Percentiles rank a stretch among this genome's conserved stretches.
Conservation (phyloP, 1,140 invertebrate species). For the Aphaenogaster rudis region DNA sequence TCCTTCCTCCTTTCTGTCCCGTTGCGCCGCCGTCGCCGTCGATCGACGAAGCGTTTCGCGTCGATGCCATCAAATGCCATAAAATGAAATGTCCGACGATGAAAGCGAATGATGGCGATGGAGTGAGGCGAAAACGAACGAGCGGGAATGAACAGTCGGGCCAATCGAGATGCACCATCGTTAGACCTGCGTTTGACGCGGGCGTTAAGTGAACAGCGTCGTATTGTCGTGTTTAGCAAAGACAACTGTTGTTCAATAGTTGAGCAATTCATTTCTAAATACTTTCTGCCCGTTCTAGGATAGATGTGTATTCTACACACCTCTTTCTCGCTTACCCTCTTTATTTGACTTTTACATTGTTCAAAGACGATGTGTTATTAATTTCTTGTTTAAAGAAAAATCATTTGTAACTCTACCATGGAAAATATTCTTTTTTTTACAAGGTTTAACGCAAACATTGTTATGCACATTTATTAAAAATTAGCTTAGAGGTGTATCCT, state of each 20-base stretch:
- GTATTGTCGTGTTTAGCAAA: constrained; percentile 43
- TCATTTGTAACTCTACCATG: not conserved
- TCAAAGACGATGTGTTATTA: not conserved
- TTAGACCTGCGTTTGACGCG: constrained; percentile 58
- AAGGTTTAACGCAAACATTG: not conserved
- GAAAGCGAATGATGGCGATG: constrained; percentile 57
- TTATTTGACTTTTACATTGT: not conserved
- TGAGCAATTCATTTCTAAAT: not conserved
- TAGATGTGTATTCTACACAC: not conserved
- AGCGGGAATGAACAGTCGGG: constrained; percentile 47
- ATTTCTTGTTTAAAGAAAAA: not conserved
- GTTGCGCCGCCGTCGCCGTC: constrained; percentile 53
- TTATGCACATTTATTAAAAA: constrained; percentile 4
- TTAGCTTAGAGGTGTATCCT: not conserved
- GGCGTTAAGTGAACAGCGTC: constrained; percentile 41
- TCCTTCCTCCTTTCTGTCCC: constrained; percentile 44
- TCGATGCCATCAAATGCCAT: constrained; percentile 64
- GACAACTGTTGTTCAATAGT: constrained; percentile 38
- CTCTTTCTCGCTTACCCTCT: not conserved
- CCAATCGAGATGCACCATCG: constrained; percentile 49
- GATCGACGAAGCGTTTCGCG: constrained; percentile 61
- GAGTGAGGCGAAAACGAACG: constrained; percentile 59
- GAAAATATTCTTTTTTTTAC: not conserved
- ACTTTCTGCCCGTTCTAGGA: not conserved
- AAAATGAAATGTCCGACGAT: constrained; percentile 65